Evolutionary conservation across 2,888 invertebrate genomes (phyloP), one percentile per base, ranked within the genome.

Genomic region (Pollenia amentaria): DNA sequence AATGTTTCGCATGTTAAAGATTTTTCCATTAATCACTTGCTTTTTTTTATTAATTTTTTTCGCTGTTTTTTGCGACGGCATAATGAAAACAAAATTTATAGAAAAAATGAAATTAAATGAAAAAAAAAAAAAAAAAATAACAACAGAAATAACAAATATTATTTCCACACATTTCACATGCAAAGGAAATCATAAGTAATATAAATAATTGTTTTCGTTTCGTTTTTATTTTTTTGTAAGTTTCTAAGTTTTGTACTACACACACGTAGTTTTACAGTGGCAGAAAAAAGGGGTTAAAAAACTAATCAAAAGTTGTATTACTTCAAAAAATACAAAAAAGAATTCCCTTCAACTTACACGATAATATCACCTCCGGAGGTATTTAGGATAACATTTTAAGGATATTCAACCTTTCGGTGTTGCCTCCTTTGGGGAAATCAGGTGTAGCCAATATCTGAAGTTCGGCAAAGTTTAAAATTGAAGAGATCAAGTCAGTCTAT

Each of bases 141-240:
- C 75, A 82, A 75, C 81, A 82, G 67, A 53, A 75, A 70, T 76
- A 76, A 46, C 69, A 84, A 87, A 84, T 84, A 84, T 84, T 84
- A 87, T 84, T 87, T 76, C 84, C 77, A 87, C 84, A 87, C 87
- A 87, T 87, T 87, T 87, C 77, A 87, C 87, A 87, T 87, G 87
- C 87, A 87, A 87, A 87, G 87, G 87, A 87, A 87, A 87, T 87
- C 87, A 84, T 87, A 87, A 87, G 87, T 87, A 87, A 84, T 87
- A 87, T 73, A 87, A 87, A 84, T 84, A 87, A 87, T 87, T 87
- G 87, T 84, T 87, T 77, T 87, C 80, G 21, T 84, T 81, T 76
- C 57, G 72, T 76, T 60, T 60, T n/a, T n/a, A 62, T 48, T 38
- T 48, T 18, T 48, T 62, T 6, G 3, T 21, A 38, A 51, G 42